Base-by-base conservation (phyloP, 2,888 invertebrate species). In the Anarsia innoxiella region DNA sequence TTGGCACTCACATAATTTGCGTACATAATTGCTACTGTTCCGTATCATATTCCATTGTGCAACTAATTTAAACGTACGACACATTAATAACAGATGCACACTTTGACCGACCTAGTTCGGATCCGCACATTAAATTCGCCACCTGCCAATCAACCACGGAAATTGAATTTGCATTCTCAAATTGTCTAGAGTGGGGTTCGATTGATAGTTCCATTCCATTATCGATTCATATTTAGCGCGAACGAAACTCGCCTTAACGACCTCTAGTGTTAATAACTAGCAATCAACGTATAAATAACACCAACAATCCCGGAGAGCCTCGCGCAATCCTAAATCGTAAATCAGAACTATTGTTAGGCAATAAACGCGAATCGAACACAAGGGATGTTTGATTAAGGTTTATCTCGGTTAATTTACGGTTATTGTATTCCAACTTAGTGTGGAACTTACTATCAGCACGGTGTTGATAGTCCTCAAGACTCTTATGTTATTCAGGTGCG, bases 331-430 rank as follows among this genome's bases (percentile, higher is more conserved):
- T 61, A 66, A 70, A 65, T 66, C 78, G 70, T 80, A 83, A 82
- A 83, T 82, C 76, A 79, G 63, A 79, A 79, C 79, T 80, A 80
- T 80, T 82, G 80, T 79, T 71, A 62, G 64, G 66, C 72, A 78
- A 78, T 82, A 79, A 83, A 80, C 60, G 64, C 54, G 66, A 71
- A 75, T 77, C 69, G 80, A 79, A 73, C 77, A 72, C 79, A 67
- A 70, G 77, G 76, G 77, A 76, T 72, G 68, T 75, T 80, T 80
- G 77, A 82, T 80, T 79, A 82, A 74, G 78, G 73, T 77, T 80
- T 82, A 82, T 79, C 78, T 74, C 59, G 62, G 70, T 73, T 77
- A 77, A 80, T 79, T 79, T 80, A 77, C 68, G 70, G 64, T 73
- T 75, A 78, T 72, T 68, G 71, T 68, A 37, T 31, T 28, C 26